These are phyloP conservation scores for Lophotis ruficrista DNA, from an alignment of 2,113 vertebrate species.

Conservation along the genomic window DNA sequence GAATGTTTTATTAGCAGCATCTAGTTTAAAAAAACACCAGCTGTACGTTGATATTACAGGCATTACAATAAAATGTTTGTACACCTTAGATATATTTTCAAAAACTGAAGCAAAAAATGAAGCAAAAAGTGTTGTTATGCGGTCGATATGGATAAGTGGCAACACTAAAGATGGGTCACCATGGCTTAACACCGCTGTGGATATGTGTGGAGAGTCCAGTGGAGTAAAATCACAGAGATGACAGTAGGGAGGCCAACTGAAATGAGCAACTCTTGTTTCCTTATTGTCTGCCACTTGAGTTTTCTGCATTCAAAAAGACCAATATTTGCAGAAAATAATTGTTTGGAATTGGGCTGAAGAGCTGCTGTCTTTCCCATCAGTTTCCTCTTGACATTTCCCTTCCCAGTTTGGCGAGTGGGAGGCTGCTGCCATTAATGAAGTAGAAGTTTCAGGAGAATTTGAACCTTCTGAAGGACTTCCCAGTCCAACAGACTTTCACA, in stretches of 20 bases:
- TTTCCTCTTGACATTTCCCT: background rate
- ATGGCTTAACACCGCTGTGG: background rate
- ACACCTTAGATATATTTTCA: background rate
- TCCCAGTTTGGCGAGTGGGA: background rate
- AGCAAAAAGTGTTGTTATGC: background rate
- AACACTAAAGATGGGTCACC: background rate
- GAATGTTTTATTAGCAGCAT: background rate
- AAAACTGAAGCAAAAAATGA: background rate
- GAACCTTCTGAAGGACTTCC: background rate
- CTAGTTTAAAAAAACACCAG: background rate
- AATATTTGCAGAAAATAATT: background rate
- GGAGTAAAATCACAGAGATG: background rate
- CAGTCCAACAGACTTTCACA: background rate
- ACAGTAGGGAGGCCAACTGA: background rate
- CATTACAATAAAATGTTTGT: background rate
- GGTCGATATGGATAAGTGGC: background rate
- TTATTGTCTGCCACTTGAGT: background rate
- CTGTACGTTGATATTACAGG: background rate
- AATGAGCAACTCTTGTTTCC: background rate
- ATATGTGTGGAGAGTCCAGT: background rate
- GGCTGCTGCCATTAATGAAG: background rate
- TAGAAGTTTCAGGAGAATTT: background rate
- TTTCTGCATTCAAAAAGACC: background rate
- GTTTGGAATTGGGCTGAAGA: background rate
- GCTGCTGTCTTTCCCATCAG: background rate